A percentile compares a stretch with the other conserved stretches of the same genome.
Conservation (phyloP, 2,113 vertebrate genomes). For the Vimba vimba region DNA sequence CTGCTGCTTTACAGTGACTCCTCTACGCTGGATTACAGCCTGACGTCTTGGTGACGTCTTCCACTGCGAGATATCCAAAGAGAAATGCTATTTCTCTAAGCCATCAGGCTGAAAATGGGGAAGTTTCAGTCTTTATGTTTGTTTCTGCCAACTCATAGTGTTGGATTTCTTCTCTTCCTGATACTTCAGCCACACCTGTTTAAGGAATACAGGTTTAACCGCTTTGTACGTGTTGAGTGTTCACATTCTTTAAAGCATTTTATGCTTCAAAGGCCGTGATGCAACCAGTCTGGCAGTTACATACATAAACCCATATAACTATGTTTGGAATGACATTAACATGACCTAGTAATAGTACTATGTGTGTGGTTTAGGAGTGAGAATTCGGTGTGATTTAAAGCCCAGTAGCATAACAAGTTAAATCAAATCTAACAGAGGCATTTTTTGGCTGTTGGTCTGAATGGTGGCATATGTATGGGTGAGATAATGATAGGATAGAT, state of each 20-base stretch:
- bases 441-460: not conserved
- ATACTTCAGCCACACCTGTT: slow-evolving; percentile 16
- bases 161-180: not conserved
- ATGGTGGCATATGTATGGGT: too few species aligned
- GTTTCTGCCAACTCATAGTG: not conserved
- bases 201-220: not conserved
- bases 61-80: not conserved
- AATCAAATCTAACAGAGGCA: not conserved
- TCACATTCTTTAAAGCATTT: slow-evolving; percentile 1
- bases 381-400: not conserved
- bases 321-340: not conserved
- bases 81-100: not conserved
- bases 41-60: not conserved
- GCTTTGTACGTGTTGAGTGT: not conserved
- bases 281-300: not conserved
- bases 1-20: not conserved
- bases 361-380: not conserved
- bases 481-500: not conserved
- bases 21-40: not conserved
- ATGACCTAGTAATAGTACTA: not conserved
- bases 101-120: not conserved
- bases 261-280: not conserved
- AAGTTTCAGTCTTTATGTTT: not conserved
- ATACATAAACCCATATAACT: not conserved
- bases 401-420: not conserved